Evolutionary conservation across 2,888 invertebrate genomes (phyloP).

Genomic region (Apamea crenata): DNA sequence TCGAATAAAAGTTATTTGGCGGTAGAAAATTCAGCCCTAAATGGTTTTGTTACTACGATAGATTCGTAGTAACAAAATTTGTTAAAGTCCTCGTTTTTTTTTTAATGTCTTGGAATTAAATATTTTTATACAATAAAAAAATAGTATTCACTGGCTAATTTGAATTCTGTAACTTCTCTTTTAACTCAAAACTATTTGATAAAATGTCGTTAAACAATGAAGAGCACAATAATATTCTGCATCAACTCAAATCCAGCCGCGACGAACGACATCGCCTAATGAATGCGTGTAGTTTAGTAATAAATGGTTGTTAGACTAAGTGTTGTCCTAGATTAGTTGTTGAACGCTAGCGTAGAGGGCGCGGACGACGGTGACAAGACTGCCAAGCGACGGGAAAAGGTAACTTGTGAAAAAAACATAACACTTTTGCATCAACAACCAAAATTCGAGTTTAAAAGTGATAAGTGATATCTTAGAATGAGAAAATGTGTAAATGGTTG

Average conservation of each 20-base stretch:
- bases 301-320: slow-evolving; percentile 65
- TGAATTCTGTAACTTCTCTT: neutral
- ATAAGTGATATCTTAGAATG: slow-evolving; percentile 12
- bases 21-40: too few species aligned
- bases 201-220: neutral
- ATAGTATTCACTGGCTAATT: neutral
- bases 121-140: neutral
- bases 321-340: slow-evolving; percentile 76
- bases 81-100: neutral
- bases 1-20: too few species aligned
- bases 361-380: slow-evolving; percentile 80
- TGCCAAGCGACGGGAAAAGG: slow-evolving; percentile 69
- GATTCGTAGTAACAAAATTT: too few species aligned
- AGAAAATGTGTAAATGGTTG: slow-evolving; percentile 49
- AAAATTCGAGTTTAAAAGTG: slow-evolving; percentile 18
- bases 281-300: slow-evolving; percentile 57
- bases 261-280: slow-evolving; percentile 37
- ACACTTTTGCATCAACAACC: slow-evolving; percentile 51
- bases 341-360: slow-evolving; percentile 80
- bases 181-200: neutral
- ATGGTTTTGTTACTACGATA: neutral
- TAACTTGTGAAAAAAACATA: slow-evolving; percentile 20
- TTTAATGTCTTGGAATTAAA: neutral
- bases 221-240: slow-evolving; percentile 29
- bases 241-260: slow-evolving; percentile 31